Conservation (phyloP, 2,113 vertebrate genomes). For the Stegastes partitus region DNA sequence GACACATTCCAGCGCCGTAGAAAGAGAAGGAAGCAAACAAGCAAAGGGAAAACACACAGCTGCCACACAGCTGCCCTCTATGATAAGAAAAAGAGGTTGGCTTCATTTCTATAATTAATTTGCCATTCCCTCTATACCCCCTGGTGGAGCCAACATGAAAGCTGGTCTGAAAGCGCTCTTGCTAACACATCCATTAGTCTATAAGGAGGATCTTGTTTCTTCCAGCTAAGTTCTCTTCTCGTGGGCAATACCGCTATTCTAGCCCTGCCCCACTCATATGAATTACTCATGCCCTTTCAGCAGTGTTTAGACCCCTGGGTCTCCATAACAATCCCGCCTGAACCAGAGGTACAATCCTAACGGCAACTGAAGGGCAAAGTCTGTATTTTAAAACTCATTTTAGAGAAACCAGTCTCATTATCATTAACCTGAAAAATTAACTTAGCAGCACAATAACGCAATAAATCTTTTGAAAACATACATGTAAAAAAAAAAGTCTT, state of each 20-base stretch:
- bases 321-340: conserved; percentile 56
- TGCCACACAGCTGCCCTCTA: conserved; percentile 77
- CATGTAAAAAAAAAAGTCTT: conserved; percentile 15
- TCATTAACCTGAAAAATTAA: conserved; percentile 46
- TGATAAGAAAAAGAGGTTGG: conserved; percentile 79
- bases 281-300: conserved; percentile 75
- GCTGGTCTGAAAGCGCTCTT: conserved; percentile 80
- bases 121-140: conserved; percentile 79
- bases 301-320: conserved; percentile 67
- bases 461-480: conserved; percentile 3
- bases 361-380: conserved; percentile 72
- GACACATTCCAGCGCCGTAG: conserved; percentile 52
- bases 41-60: conserved; percentile 59
- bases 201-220: conserved; percentile 82
- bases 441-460: conserved; percentile 16
- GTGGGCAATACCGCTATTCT: conserved; percentile 67
- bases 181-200: conserved; percentile 82
- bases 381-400: conserved; percentile 61
- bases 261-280: conserved; percentile 53
- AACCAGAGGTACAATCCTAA: conserved; percentile 58
- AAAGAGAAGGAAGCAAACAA: conserved; percentile 36
- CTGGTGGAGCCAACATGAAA: conserved; percentile 85
- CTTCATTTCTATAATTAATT: conserved; percentile 84
- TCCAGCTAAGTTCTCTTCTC: conserved; percentile 76
- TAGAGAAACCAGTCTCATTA: conserved; percentile 46